Conservation (phyloP, 2,888 invertebrate species). For the Diarsia mendica region DNA sequence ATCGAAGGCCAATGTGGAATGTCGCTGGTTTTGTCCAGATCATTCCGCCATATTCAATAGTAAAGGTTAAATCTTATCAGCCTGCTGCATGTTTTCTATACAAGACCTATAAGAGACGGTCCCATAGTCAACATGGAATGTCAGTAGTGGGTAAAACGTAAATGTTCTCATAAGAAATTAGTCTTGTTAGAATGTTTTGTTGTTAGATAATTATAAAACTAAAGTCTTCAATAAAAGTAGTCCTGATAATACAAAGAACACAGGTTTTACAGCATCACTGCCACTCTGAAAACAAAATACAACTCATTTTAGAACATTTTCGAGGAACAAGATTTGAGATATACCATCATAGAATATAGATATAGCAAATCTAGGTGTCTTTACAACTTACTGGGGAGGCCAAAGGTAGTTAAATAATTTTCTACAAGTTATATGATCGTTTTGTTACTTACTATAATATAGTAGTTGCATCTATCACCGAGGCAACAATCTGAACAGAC, state of each 20-base stretch:
- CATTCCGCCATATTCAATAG: no score
- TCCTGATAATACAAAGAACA: conserved; percentile 65
- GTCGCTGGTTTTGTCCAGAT: no score
- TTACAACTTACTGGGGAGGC: not conserved
- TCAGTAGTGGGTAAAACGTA: not conserved
- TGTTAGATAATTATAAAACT: conserved; percentile 28
- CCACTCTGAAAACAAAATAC: conserved; percentile 78
- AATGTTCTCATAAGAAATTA: conserved; percentile 15
- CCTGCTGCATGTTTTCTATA: not conserved
- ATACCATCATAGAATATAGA: not conserved
- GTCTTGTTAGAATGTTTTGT: not conserved
- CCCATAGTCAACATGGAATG: not conserved
- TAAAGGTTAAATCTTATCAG: conserved; percentile 1
- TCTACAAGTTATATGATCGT: not conserved
- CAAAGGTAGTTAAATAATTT: not conserved
- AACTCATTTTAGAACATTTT: not conserved
- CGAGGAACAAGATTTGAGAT: not conserved
- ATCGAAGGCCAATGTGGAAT: no score
- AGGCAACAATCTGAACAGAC: conserved; percentile 98
- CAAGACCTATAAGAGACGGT: not conserved
- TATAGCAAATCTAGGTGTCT: not conserved
- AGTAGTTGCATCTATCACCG: conserved; percentile 98
- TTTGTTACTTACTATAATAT: conserved; percentile 95
- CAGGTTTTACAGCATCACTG: conserved; percentile 69
- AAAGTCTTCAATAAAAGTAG: conserved; percentile 56